Evolutionary conservation across 2,113 vertebrate species (phyloP), one percentile per base, ranked within the genome.

Genomic region (Limnothrissa miodon): DNA sequence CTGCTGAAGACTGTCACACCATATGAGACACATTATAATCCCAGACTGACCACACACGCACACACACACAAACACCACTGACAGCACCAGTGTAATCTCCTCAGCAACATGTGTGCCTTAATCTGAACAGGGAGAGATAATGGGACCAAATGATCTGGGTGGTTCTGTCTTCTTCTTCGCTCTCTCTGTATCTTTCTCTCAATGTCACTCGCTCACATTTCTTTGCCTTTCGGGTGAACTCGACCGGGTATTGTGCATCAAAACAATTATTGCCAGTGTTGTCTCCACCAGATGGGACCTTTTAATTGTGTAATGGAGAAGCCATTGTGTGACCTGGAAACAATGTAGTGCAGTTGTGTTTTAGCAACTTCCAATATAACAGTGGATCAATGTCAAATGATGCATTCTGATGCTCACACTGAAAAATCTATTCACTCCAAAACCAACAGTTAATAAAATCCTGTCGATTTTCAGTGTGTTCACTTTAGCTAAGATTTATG

Each of bases 51-150:
- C 25, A 10, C 45, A 29, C 29, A 17, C 25, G 7, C 39, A 21
- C 79, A 3, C n/a, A 29, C 36, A 15, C 44, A 29, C 78, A 8
- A 23, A 25, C 36, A 15, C 80, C 80, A 51, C 53, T 21, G 4
- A 3, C 80, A 51, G 17, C 33, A 39, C 33, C 33, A n/a, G 29
- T 48, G 53, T 87, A 88, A 89, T 89, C 88, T 81, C 45, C 79
- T 66, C 45, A 80, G 82, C 86, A 84, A 83, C 85, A 90, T 85
- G 89, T 86, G 78, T 39, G 46, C 78, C 84, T 80, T 88, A 89
- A 86, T 90, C 85, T 89, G 78, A 86, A 88, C 85, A 89, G 84
- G 82, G 82, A 82, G 83, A 85, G 85, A 85, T 90, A 88, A 90
- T 89, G 87, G 84, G 82, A 85, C 83, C 66, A 86, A 84, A 89